phyloP scores from a whole-genome alignment of 2,888 invertebrate species.

The Mechanitis messenoides region DNA sequence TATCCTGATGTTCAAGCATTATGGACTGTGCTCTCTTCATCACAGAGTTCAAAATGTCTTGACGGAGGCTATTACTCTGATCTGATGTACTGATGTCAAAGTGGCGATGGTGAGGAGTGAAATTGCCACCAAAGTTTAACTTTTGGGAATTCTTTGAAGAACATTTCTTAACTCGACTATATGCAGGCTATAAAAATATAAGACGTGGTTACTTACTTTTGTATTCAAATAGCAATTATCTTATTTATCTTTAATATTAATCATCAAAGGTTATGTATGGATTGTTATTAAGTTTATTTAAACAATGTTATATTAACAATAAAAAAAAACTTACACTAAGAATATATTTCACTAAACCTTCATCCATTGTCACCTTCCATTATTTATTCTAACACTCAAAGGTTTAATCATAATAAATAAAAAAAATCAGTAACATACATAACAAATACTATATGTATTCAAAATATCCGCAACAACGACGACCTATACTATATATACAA shows the following conservation, averaged over 20 bases:
- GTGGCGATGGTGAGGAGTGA: slow-evolving; percentile 42
- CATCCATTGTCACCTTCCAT: slow-evolving; percentile 49
- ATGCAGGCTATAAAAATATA: slow-evolving; percentile 22
- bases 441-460: neutral
- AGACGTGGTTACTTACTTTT: too few species aligned
- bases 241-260: slow-evolving; percentile 5
- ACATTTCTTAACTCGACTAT: slow-evolving; percentile 40
- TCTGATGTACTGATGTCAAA: slow-evolving; percentile 47
- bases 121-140: slow-evolving; percentile 54
- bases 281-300: neutral
- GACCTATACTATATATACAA: neutral
- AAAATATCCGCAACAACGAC: neutral
- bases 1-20: slow-evolving; percentile 39
- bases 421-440: neutral
- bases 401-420: neutral
- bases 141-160: slow-evolving; percentile 38
- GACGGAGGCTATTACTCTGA: slow-evolving; percentile 51
- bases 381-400: neutral
- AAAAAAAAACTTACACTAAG: slow-evolving; percentile 18
- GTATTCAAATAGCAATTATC: too few species aligned
- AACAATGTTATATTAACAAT: neutral
- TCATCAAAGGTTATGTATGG: neutral
- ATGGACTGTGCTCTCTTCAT: slow-evolving; percentile 50
- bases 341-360: slow-evolving; percentile 30
- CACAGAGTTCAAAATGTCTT: slow-evolving; percentile 56